Conservation (phyloP, 2,113 vertebrate species). For the Microcebus ravelobensis region DNA sequence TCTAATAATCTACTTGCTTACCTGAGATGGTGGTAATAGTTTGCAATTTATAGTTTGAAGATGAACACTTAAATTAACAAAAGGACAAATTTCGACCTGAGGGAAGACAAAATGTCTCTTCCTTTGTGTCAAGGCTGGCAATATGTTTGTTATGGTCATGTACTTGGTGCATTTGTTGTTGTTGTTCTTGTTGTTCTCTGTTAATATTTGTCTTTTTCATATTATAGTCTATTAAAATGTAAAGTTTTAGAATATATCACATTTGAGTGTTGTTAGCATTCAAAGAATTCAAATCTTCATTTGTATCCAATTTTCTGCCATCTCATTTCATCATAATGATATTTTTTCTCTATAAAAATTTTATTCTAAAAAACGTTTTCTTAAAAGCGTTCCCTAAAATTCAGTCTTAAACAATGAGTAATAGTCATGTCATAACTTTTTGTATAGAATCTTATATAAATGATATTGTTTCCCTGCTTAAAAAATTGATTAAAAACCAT, state of each 20-base stretch:
- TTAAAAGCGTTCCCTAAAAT: background rate
- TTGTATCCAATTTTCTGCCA: background rate
- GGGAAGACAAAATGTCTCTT: background rate
- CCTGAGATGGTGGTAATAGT: background rate
- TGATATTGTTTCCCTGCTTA: background rate
- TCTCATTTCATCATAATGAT: background rate
- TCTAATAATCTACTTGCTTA: background rate
- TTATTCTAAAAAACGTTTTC: background rate
- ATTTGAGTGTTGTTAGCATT: background rate
- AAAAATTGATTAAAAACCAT: background rate
- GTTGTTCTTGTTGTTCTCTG: background rate
- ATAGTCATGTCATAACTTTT: background rate
- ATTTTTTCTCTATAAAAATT: background rate
- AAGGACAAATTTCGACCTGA: background rate
- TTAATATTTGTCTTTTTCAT: background rate
- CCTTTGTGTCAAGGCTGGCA: background rate
- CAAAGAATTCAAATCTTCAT: background rate
- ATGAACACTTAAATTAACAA: background rate
- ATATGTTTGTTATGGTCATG: background rate
- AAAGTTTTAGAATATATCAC: background rate
- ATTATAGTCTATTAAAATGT: background rate
- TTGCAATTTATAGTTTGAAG: background rate
- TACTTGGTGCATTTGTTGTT: background rate
- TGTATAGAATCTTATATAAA: background rate
- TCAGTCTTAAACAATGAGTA: background rate